Evolutionary conservation across 2,888 invertebrate genomes (phyloP).

Genomic region (Phasia obesa): DNA sequence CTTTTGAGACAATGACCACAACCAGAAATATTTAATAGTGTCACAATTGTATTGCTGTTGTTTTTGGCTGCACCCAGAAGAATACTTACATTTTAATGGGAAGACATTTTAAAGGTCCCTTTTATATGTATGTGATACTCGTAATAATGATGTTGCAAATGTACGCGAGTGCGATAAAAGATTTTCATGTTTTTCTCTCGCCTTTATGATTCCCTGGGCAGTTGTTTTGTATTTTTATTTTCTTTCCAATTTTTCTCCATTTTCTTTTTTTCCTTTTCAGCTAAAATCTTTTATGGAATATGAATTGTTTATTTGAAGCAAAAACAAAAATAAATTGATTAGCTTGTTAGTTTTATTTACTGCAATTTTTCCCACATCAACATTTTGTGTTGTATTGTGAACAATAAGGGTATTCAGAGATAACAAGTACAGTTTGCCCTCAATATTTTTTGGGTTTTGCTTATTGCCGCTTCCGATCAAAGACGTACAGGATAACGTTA

Average conservation of each 20-base stretch:
- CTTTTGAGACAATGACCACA: constrained; percentile 59
- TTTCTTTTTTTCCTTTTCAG: constrained; percentile 10
- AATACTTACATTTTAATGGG: constrained; percentile 33
- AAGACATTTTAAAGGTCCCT: constrained; percentile 24
- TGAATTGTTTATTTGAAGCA: constrained; percentile 49
- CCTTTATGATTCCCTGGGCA: constrained; percentile 66
- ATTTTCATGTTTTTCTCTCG: constrained; percentile 52
- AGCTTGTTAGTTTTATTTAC: constrained; percentile 51
- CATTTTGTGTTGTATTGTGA: background rate
- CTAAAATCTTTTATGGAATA: constrained; percentile 54
- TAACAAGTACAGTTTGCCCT: background rate
- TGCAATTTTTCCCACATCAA: constrained; percentile 6
- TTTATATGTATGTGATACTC: constrained; percentile 19
- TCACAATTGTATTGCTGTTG: constrained; percentile 46
- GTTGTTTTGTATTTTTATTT: constrained; percentile 53
- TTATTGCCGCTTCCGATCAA: no score
- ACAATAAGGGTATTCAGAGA: constrained; percentile 12
- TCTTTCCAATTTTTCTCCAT: constrained; percentile 17
- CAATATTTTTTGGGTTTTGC: no score
- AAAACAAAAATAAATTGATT: constrained; percentile 51
- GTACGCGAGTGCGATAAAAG: constrained; percentile 53
- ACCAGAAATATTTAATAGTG: constrained; percentile 51
- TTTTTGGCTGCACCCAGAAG: constrained; percentile 38
- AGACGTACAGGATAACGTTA: no score
- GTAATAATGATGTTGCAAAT: constrained; percentile 63